Evolutionary conservation across 92 coral and sea anemone species (phyloP).

Genomic region (Paragorgia papillata): DNA sequence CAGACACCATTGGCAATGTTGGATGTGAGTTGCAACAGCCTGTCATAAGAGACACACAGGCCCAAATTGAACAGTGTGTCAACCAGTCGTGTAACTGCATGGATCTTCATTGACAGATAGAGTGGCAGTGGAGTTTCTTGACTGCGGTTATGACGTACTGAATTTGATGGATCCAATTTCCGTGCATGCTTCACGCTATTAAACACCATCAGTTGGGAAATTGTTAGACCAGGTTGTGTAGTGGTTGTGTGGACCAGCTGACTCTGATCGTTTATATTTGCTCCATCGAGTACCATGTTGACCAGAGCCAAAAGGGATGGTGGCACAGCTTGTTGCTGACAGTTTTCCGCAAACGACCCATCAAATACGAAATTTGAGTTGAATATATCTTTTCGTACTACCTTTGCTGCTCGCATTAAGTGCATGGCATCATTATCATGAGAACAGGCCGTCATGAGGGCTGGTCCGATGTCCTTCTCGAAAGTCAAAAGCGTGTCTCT

Average conservation of each 20-base stretch:
- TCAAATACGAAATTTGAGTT: slow-evolving; percentile 8
- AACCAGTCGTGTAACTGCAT: slow-evolving; percentile 58
- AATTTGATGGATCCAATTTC: slow-evolving; percentile 7
- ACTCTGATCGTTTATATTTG: slow-evolving; percentile 49
- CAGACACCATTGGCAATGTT: slow-evolving; percentile 26
- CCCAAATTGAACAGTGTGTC: slow-evolving; percentile 35
- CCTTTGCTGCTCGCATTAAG: slow-evolving; percentile 39
- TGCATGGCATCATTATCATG: slow-evolving; percentile 43
- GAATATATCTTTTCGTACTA: slow-evolving; percentile 41
- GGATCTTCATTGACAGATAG: slow-evolving; percentile 58
- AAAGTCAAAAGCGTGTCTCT: slow-evolving; percentile 49
- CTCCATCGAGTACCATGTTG: slow-evolving; percentile 49
- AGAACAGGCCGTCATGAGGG: slow-evolving; percentile 45
- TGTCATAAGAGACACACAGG: slow-evolving; percentile 30
- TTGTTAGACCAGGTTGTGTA: background rate
- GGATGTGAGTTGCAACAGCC: slow-evolving; percentile 20
- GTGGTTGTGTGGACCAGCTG: slow-evolving; percentile 14
- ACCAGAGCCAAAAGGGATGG: slow-evolving; percentile 42
- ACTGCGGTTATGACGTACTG: slow-evolving; percentile 36
- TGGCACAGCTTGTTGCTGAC: slow-evolving; percentile 50
- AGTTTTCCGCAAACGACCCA: slow-evolving; percentile 28
- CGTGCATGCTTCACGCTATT: slow-evolving; percentile 46
- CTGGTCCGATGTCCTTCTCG: slow-evolving; percentile 50
- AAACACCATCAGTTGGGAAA: slow-evolving; percentile 49
- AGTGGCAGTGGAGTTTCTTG: slow-evolving; percentile 56